Percentiles rank a stretch among this genome's conserved stretches.
Conservation (phyloP, 2,113 vertebrate species). For the Tachuris rubrigastra region DNA sequence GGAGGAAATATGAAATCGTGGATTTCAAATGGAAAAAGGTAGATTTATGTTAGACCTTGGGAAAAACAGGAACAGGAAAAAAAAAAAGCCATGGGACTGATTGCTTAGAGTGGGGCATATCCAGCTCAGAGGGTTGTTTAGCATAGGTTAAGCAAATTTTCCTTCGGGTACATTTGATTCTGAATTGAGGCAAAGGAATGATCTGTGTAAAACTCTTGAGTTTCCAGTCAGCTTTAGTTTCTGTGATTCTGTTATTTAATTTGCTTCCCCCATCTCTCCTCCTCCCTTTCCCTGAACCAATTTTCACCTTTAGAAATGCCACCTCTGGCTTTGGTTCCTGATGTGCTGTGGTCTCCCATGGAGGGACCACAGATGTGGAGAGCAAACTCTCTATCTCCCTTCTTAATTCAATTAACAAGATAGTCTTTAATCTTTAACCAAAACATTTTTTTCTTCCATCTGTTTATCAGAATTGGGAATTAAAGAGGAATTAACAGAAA, state of each 20-base stretch:
- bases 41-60: not conserved
- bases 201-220: not conserved
- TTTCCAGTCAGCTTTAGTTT: not conserved
- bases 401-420: slow-evolving; percentile 48
- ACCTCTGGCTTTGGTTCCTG: not conserved
- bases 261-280: not conserved
- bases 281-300: not conserved
- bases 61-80: not conserved
- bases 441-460: slow-evolving; percentile 21
- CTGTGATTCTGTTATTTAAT: not conserved
- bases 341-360: not conserved
- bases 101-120: not conserved
- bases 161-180: not conserved
- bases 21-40: not conserved
- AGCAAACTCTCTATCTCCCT: not conserved
- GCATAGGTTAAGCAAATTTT: not conserved
- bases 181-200: not conserved
- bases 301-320: slow-evolving; percentile 19
- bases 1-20: not conserved
- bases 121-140: not conserved
- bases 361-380: not conserved
- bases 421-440: slow-evolving; percentile 14
- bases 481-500: slow-evolving; percentile 29
- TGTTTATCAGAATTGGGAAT: slow-evolving; percentile 43
- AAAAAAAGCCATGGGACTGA: not conserved